These are phyloP conservation scores for Oligia fasciuncula DNA, from an alignment of 2,888 invertebrate genomes.

Conservation along the genomic window DNA sequence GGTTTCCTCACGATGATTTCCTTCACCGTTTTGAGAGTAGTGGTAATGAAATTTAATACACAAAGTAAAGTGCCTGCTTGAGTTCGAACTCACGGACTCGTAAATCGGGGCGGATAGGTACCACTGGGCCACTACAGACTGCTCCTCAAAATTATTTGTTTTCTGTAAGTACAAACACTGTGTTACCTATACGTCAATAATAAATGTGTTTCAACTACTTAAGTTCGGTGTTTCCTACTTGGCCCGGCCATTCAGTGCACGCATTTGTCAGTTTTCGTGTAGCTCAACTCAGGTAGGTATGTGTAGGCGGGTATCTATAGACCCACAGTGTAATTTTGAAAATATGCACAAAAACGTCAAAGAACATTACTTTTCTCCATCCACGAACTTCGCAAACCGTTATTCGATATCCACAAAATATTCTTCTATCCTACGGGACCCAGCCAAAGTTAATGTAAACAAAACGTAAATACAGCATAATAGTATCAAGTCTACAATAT, in stretches of 20 bases:
- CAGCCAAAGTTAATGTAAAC: slow-evolving; percentile 64
- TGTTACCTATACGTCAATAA: too few relatives aligned
- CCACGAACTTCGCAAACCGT: not conserved
- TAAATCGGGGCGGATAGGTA: too few relatives aligned
- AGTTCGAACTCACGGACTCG: too few relatives aligned
- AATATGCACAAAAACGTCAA: not conserved
- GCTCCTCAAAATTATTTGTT: too few relatives aligned
- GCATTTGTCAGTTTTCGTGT: not conserved
- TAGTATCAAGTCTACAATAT: slow-evolving; percentile 67
- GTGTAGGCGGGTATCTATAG: not conserved
- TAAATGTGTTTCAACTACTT: too few relatives aligned
- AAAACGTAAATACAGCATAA: slow-evolving; percentile 66
- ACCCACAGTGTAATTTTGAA: not conserved
- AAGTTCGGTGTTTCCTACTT: too few relatives aligned
- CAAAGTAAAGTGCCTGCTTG: too few relatives aligned
- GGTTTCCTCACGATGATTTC: too few relatives aligned
- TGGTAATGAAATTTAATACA: too few relatives aligned
- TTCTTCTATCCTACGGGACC: slow-evolving; percentile 44
- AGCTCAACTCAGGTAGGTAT: not conserved
- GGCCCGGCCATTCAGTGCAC: not conserved
- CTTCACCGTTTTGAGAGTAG: too few relatives aligned
- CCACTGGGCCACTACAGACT: too few relatives aligned
- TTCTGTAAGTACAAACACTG: too few relatives aligned
- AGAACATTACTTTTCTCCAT: not conserved
- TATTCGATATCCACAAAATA: slow-evolving; percentile 45